phyloP scores from a whole-genome alignment of 2,888 invertebrate genomes.

The Melanchra persicariae region DNA sequence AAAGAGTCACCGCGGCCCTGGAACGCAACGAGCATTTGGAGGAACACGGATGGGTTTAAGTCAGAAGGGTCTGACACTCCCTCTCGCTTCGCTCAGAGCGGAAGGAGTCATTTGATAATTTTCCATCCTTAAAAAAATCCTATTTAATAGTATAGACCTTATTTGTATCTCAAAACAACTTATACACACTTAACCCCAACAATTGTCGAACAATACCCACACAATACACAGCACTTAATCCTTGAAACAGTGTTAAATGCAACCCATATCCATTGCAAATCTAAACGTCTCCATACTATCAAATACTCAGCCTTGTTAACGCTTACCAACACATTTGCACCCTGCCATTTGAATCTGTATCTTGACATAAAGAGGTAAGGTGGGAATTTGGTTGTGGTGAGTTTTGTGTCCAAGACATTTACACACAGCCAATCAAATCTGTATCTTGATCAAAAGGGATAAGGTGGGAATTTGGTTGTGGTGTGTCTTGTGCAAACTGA shows the following conservation, averaged over 20 bases:
- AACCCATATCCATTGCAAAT: conserved; percentile 39
- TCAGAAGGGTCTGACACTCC: too few relatives aligned
- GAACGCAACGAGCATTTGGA: too few relatives aligned
- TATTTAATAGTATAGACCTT: too few relatives aligned
- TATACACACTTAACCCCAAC: not conserved
- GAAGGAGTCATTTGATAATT: too few relatives aligned
- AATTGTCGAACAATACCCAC: not conserved
- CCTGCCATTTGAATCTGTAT: not conserved
- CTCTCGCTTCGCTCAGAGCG: too few relatives aligned
- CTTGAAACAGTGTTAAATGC: conserved; percentile 13
- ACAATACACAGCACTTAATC: conserved; percentile 2
- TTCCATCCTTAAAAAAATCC: too few relatives aligned
- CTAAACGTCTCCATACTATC: conserved; percentile 34
- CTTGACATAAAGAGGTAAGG: not conserved
- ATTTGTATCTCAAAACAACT: too few relatives aligned
- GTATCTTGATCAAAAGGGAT: accelerated
- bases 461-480: conserved; percentile 1
- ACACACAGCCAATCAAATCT: not conserved
- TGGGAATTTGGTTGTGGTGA: not conserved
- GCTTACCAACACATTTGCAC: not conserved
- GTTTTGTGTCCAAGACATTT: not conserved
- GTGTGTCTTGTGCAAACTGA: conserved; percentile 29
- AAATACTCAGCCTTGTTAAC: conserved; percentile 30
- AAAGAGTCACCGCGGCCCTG: too few relatives aligned
- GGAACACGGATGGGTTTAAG: too few relatives aligned